Base-by-base conservation (phyloP, 2,888 invertebrate species). In the Eremobia ochroleuca region DNA sequence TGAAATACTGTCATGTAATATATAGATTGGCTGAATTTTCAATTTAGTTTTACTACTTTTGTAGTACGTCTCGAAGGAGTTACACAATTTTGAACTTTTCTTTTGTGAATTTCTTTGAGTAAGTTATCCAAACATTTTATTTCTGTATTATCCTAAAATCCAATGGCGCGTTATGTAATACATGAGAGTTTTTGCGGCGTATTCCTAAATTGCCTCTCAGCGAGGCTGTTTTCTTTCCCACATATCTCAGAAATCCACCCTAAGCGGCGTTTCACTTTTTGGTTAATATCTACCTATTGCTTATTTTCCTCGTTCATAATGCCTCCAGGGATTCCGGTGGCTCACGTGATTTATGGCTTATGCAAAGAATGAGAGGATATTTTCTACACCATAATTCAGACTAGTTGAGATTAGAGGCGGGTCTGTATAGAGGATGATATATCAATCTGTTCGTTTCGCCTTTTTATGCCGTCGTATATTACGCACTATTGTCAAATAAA, bases 331-430 rank as follows among this genome's bases (percentile, higher is more conserved):
- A 94, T 94, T 94, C 94, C 93, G 92, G 93, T 93, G 89, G 93
- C 92, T 92, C 92, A 89, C 90, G 93, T 96, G 96, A 96, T 96
- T 96, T 96, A 96, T 95, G 91, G 92, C 93, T 94, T 95, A 96
- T 96, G 96, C 95, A 95, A 95, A 96, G 95, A 96, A 95, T 94
- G 93, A 94, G 94, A 94, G 94, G 93, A 95, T 96, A 95, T 96
- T 95, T 95, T 95, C 95, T 94, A 92, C 94, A 94, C 94, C 94
- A 95, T 96, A 96, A 96, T 95, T 96, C 95, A 95, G 92, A 92
- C 92, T 94, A 95, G 94, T 95, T 94, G 94, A 95, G 95, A 96
- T 95, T 94, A 95, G 93, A 94, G 92, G 91, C 92, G 93, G 93
- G 91, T 90, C 90, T 89, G 89, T 88, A 89, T 90, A 89, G 89